Conservation (phyloP, 2,888 invertebrate genomes). For the Furcula furcula region DNA sequence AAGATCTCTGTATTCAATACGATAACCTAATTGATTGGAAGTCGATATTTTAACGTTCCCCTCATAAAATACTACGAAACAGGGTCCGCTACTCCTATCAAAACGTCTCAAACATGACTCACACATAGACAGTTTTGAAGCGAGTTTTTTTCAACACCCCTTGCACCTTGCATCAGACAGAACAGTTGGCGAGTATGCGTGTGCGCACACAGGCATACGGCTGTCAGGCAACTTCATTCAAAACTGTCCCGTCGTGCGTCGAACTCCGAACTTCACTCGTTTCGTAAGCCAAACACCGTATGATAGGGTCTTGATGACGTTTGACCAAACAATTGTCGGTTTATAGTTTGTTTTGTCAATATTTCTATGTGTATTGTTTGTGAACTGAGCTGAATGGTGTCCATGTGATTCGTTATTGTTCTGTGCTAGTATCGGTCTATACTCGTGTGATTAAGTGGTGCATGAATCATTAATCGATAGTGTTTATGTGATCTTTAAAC, state of each 20-base stretch:
- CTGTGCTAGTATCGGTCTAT: slow-evolving; percentile 15
- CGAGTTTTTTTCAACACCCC: slow-evolving; percentile 43
- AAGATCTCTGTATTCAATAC: too few species aligned
- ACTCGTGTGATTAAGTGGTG: slow-evolving; percentile 9
- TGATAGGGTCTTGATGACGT: slow-evolving; percentile 70
- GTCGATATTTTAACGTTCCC: not conserved
- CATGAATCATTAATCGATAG: slow-evolving; percentile 6
- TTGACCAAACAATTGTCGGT: slow-evolving; percentile 56
- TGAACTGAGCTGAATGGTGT: slow-evolving; percentile 30
- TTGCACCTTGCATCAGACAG: too few species aligned
- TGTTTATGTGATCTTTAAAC: slow-evolving; percentile 13
- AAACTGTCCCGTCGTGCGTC: slow-evolving; percentile 45
- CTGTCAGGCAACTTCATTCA: slow-evolving; percentile 68
- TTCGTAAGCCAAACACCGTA: slow-evolving; percentile 51
- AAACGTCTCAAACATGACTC: slow-evolving; percentile 18
- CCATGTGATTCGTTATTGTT: slow-evolving; percentile 32
- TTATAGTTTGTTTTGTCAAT: slow-evolving; percentile 71
- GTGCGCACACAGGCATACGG: slow-evolving; percentile 39
- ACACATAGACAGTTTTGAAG: slow-evolving; percentile 33
- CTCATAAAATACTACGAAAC: slow-evolving; percentile 10
- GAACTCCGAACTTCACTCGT: slow-evolving; percentile 65
- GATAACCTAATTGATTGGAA: too few species aligned
- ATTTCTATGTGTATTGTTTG: slow-evolving; percentile 43
- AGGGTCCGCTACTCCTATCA: slow-evolving; percentile 3
- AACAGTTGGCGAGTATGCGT: slow-evolving; percentile 29